These are phyloP conservation scores for Paramormyrops kingsleyae DNA, from an alignment of 2,113 vertebrate genomes.

Conservation along the genomic window DNA sequence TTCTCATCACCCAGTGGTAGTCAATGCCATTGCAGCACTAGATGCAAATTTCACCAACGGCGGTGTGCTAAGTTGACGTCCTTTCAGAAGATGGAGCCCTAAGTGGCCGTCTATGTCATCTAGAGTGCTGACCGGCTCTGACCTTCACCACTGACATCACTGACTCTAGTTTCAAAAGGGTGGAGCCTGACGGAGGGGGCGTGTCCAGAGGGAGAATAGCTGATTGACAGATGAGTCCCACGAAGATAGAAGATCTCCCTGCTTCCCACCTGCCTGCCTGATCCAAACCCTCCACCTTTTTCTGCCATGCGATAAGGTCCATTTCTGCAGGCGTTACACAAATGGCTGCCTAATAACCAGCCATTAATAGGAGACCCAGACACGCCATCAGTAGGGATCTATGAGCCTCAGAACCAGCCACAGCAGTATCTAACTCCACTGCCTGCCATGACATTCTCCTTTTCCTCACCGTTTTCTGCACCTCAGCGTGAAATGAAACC, in stretches of 20 bases:
- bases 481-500: conserved; percentile 4
- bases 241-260: neutral
- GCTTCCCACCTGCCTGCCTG: neutral
- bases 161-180: neutral
- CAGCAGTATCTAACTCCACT: neutral
- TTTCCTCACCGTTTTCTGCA: neutral
- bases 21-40: neutral
- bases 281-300: neutral
- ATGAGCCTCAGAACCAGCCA: neutral
- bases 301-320: neutral
- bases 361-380: neutral
- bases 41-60: neutral
- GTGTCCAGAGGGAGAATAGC: neutral
- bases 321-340: neutral
- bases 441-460: neutral
- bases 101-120: neutral
- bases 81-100: neutral
- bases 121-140: neutral
- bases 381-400: neutral
- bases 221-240: neutral
- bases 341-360: neutral
- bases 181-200: neutral
- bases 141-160: neutral
- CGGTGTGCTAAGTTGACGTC: neutral
- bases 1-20: neutral